A percentile compares a stretch with the other conserved stretches of the same genome.
phyloP scores from a whole-genome alignment of 2,888 invertebrate species.

The Ornithoptera alexandrae region DNA sequence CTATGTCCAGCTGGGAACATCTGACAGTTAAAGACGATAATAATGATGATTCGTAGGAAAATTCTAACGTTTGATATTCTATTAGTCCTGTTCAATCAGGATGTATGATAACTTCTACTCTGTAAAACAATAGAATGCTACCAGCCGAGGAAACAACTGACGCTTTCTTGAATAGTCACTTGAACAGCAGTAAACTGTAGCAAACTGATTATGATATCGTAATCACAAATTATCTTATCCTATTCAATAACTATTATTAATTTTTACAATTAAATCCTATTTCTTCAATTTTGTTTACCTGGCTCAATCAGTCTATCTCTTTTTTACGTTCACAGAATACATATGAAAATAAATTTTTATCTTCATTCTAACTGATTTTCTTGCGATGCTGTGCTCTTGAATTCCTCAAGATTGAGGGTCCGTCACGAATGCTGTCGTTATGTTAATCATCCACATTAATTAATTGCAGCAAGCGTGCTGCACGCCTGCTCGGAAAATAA shows the following conservation, averaged over 20 bases:
- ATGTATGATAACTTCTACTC: no score
- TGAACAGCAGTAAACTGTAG: background rate
- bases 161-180: background rate
- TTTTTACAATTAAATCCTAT: background rate
- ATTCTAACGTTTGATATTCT: no score
- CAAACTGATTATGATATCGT: background rate
- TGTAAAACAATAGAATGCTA: no score
- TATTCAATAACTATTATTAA: background rate
- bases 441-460: slow-evolving; percentile 26
- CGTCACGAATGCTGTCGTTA: slow-evolving; percentile 14
- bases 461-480: slow-evolving; percentile 8
- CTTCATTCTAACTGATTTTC: slow-evolving; percentile 7
- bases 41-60: no score
- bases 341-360: background rate
- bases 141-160: background rate
- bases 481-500: slow-evolving; percentile 17
- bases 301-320: background rate
- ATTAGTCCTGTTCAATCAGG: no score
- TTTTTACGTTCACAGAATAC: background rate
- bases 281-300: background rate
- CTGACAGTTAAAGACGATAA: no score
- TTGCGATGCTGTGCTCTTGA: slow-evolving; percentile 3
- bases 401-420: slow-evolving; percentile 20
- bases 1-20: no score
- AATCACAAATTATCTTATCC: background rate